phyloP scores from a whole-genome alignment of 2,797 vertebrate genomes.

The Pachyuromys duprasi region DNA sequence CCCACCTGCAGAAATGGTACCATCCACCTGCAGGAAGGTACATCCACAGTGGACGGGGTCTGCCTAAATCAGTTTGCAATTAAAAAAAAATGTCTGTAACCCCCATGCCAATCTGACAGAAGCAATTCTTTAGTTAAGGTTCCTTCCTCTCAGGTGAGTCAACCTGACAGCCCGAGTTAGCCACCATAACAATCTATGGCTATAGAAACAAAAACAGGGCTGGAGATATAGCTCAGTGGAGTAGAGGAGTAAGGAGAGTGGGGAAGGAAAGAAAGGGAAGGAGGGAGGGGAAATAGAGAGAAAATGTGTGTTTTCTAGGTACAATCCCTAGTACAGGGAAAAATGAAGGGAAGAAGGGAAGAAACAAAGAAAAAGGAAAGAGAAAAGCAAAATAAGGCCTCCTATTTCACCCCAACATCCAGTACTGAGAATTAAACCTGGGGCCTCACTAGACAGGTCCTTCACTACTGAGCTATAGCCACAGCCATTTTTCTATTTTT shows the following conservation, averaged over 20 bases:
- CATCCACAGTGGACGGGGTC: not conserved
- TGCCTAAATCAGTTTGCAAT: not conserved
- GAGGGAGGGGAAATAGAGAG: not conserved
- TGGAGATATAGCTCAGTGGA: not conserved
- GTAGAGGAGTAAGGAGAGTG: too few relatives aligned
- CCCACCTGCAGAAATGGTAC: too few relatives aligned
- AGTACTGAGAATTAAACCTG: too few relatives aligned
- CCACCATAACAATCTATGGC: not conserved
- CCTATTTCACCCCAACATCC: too few relatives aligned
- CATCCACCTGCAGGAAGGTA: not conserved
- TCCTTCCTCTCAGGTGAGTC: too few relatives aligned
- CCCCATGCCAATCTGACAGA: not conserved
- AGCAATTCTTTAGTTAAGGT: not conserved
- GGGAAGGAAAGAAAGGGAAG: not conserved
- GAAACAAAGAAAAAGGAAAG: not conserved
- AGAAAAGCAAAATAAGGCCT: not conserved
- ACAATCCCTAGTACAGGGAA: not conserved
- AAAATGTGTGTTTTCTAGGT: not conserved
- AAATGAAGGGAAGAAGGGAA: not conserved
- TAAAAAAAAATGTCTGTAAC: too few relatives aligned
- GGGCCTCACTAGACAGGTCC: not conserved
- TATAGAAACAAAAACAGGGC: not conserved
- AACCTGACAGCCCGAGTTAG: not conserved
- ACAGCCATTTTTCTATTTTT: not conserved
- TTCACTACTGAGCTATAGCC: not conserved